These are phyloP conservation scores for Toxonevra muliebris DNA, from an alignment of 2,888 invertebrate genomes.

Conservation along the genomic window DNA sequence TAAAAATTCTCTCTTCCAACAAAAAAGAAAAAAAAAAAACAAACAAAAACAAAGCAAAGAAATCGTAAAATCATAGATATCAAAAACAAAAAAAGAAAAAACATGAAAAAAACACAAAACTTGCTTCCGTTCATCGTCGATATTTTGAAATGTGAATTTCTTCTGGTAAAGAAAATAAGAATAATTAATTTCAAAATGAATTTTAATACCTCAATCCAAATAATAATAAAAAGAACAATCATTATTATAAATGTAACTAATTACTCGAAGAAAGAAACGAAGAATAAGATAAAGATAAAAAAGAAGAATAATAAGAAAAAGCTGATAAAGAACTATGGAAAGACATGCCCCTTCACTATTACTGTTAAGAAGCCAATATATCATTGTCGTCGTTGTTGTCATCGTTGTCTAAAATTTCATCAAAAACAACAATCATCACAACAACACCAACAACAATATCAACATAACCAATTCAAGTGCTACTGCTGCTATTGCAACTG, in stretches of 20 bases:
- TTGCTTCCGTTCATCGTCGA: constrained; percentile 9
- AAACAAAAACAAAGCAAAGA: not conserved
- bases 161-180: constrained; percentile 21
- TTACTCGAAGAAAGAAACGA: too few species aligned
- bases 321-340: too few species aligned
- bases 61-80: too few species aligned
- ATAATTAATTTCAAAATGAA: constrained; percentile 8
- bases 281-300: too few species aligned
- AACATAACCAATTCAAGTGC: not conserved
- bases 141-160: constrained; percentile 17
- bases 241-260: not conserved
- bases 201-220: constrained; percentile 25
- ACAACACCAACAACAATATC: not conserved
- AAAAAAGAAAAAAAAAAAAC: constrained; percentile 15
- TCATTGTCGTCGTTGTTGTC: too few species aligned
- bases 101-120: not conserved
- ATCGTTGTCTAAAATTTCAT: too few species aligned
- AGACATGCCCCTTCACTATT: too few species aligned
- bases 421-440: too few species aligned
- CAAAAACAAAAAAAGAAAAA: too few species aligned
- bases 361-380: too few species aligned
- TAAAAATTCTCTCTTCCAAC: constrained; percentile 27
- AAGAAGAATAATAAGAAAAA: too few species aligned
- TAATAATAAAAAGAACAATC: constrained; percentile 2
- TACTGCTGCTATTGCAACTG: too few species aligned